Evolutionary conservation across 2,797 vertebrate species (phyloP).

Genomic region (Thamnophis elegans): DNA sequence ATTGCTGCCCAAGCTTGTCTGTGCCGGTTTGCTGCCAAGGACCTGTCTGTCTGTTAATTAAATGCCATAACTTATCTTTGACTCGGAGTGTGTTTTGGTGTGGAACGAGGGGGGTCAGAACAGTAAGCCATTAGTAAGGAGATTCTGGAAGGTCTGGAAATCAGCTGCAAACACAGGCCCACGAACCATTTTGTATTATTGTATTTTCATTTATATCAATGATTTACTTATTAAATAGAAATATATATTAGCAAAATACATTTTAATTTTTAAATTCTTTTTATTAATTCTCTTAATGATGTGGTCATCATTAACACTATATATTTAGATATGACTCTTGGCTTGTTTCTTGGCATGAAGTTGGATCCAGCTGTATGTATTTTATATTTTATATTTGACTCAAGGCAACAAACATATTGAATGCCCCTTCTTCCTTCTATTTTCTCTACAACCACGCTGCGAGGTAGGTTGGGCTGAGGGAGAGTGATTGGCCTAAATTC

Average conservation of each 20-base stretch:
- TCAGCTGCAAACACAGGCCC: neutral
- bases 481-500: neutral
- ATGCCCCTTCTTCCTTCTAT: neutral
- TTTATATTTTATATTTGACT: no score
- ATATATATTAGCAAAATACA: neutral
- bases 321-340: neutral
- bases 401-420: neutral
- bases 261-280: neutral
- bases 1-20: no score
- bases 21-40: no score
- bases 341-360: neutral
- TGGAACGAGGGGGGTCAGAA: no score
- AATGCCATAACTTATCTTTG: no score
- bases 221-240: neutral
- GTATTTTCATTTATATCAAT: neutral
- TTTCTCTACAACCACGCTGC: no score
- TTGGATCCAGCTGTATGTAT: neutral
- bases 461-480: neutral
- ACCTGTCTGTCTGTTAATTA: no score
- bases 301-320: neutral
- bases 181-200: neutral
- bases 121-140: neutral
- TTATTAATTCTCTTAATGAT: neutral
- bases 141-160: neutral
- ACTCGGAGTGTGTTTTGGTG: no score